Percentiles rank a stretch among this genome's conserved stretches.
Evolutionary conservation across 2,888 invertebrate genomes (phyloP).

Genomic region (Cosmorhoe ocellata): DNA sequence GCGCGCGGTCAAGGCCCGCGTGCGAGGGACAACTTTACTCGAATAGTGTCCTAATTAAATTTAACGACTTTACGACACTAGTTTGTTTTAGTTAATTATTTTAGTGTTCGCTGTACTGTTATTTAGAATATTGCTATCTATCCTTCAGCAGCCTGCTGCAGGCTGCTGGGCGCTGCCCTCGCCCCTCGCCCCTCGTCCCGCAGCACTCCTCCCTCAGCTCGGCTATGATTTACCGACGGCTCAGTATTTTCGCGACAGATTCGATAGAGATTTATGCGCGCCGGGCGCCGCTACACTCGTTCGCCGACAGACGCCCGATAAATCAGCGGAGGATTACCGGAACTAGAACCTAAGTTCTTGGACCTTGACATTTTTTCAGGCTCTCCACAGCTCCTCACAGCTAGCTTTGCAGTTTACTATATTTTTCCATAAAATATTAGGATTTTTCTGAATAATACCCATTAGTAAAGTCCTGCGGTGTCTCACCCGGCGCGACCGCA

Average conservation of each 20-base stretch:
- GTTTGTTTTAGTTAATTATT: not conserved
- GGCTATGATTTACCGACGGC: conserved; percentile 29
- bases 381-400: too few species aligned
- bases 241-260: conserved; percentile 15
- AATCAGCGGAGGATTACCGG: conserved; percentile 30
- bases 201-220: conserved; percentile 14
- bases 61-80: not conserved
- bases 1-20: not conserved
- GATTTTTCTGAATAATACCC: too few species aligned
- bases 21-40: not conserved
- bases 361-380: too few species aligned
- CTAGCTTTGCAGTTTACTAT: too few species aligned
- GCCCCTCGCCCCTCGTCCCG: not conserved
- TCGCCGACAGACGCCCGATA: conserved; percentile 28
- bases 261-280: conserved; percentile 29
- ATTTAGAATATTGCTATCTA: too few species aligned
- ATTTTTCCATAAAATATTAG: too few species aligned
- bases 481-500: too few species aligned
- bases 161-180: conserved; percentile 6
- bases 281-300: conserved; percentile 26
- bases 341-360: conserved; percentile 9
- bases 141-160: too few species aligned
- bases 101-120: too few species aligned
- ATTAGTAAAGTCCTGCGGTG: too few species aligned
- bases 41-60: conserved; percentile 4